Percentiles rank a stretch among this genome's conserved stretches.
Evolutionary conservation across 1,140 invertebrate genomes (phyloP).

Genomic region (Polypedilum vanderplanki): DNA sequence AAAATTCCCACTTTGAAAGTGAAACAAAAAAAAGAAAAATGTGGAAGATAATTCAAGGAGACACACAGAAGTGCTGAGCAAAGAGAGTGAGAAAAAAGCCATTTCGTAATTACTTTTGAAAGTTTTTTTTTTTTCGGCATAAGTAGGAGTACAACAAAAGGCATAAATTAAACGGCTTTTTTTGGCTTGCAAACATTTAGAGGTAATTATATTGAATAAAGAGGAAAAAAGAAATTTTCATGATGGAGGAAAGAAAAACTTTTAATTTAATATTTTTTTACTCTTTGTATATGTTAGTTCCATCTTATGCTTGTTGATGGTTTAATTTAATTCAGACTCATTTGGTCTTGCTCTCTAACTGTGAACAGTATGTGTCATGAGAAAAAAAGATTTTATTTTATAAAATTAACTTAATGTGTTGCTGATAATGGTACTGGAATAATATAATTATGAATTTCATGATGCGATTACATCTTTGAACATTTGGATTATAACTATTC

Average conservation of each 20-base stretch:
- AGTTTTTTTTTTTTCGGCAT: background rate
- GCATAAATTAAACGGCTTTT: conserved; percentile 25
- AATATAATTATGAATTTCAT: conserved; percentile 27
- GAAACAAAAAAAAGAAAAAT: background rate
- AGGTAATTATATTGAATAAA: conserved; percentile 23
- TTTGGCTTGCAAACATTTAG: conserved; percentile 23
- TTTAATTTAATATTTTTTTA: background rate
- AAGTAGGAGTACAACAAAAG: background rate
- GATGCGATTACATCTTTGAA: conserved; percentile 18
- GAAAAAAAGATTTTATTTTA: background rate
- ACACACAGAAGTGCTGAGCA: background rate
- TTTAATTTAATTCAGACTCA: conserved; percentile 14
- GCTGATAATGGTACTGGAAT: conserved; percentile 15
- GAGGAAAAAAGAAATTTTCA: background rate
- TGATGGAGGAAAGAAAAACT: background rate
- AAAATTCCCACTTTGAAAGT: background rate
- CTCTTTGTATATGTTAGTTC: background rate
- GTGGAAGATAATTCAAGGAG: background rate
- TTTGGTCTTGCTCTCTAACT: background rate
- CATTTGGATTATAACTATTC: conserved; percentile 20
- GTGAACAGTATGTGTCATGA: background rate
- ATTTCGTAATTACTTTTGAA: conserved; percentile 28
- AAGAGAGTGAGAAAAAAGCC: background rate
- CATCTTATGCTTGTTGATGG: conserved; percentile 9
- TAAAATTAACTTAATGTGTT: conserved; percentile 1